phyloP scores from a whole-genome alignment of 1,140 invertebrate genomes.

The Doryteuthis pealeii region DNA sequence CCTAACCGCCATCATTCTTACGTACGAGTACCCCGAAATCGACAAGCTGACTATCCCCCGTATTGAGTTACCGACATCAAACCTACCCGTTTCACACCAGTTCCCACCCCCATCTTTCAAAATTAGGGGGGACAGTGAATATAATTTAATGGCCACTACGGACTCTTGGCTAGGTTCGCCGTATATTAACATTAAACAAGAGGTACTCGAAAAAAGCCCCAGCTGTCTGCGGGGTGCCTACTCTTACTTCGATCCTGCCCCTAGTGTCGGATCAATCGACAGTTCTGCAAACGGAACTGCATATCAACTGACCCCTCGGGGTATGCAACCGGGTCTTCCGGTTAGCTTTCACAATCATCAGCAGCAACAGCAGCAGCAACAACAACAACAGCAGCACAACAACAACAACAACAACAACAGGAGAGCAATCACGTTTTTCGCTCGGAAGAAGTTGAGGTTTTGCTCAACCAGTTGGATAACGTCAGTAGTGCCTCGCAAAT shows the following conservation, averaged over 20 bases:
- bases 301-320: conserved; percentile 20
- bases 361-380: conserved; percentile 32
- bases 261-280: not conserved
- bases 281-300: not conserved
- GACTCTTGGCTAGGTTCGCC: not conserved
- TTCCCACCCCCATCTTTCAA: not conserved
- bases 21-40: no score
- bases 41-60: no score
- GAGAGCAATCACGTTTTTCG: conserved; percentile 42
- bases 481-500: conserved; percentile 9
- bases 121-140: conserved; percentile 8
- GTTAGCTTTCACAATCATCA: conserved; percentile 24
- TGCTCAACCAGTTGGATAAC: conserved; percentile 48
- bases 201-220: not conserved
- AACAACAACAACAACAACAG: conserved; percentile 40
- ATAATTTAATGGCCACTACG: conserved; percentile 5
- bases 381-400: conserved; percentile 24
- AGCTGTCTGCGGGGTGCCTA: not conserved
- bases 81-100: no score
- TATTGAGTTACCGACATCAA: no score
- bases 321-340: conserved; percentile 35
- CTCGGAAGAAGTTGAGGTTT: conserved; percentile 49
- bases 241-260: not conserved
- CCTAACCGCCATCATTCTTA: no score
- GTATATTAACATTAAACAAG: conserved; percentile 5